Evolutionary conservation across 2,888 invertebrate genomes (phyloP), one percentile per base, ranked within the genome.

Genomic region (Malachius bipustulatus): DNA sequence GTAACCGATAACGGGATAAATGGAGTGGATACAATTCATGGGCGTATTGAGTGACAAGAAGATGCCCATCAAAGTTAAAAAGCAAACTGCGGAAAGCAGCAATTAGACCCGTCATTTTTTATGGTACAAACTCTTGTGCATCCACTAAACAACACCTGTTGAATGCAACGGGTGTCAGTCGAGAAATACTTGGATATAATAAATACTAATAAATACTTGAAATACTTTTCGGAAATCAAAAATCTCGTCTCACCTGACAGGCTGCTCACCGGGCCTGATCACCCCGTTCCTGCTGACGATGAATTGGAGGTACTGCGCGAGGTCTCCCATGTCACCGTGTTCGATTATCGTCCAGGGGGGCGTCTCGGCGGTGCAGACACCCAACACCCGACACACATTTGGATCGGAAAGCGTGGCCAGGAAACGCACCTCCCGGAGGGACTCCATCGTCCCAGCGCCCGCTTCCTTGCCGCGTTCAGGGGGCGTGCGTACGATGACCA

Each of bases 281-380:
- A 53, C 48, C 34, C 57, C 60, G 41, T 60, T 60, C 44, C 59
- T 56, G 44, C 57, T 60, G 16, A 60, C 57, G 32, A 62, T 48
- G 47, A 61, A 62, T 52, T 70, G 69, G 39, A 73, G 60, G 60
- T 78, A 78, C 57, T 79, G 77, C 48, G 76, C 73, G 40, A 82
- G 68, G 60, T 82, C 82, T 6, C 82, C 82, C 54, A 77, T 73
- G 50, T 78, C 77, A 56, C 78, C 75, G 60, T 80, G 80, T 60
- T 82, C 82, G 46, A 78, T 70, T 34, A 82, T 70, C 50, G 77
- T 74, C 68, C 77, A 75, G 35, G 75, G 70, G 1, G 77, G 75
- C 44, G 72, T 71, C 47, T 71, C 70, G 14, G 62, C 59, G 4
- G 71, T 67, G 40, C 62, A 63, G 36, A 78, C 69, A 33, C 71